Conservation (phyloP, 2,888 invertebrate species). For the Dicroscelio sp. region DNA sequence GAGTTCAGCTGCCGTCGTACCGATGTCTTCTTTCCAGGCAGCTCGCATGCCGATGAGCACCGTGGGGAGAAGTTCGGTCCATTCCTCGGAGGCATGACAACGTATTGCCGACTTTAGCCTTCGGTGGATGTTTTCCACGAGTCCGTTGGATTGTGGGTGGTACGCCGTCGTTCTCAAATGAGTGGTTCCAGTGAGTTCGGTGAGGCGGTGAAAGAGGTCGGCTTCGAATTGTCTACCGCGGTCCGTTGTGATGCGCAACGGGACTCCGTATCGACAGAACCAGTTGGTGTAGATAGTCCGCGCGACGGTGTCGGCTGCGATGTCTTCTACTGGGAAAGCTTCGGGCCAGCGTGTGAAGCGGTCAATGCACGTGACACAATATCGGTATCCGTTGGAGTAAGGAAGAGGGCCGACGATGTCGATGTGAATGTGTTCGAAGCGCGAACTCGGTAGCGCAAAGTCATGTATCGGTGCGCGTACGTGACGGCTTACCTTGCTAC, state of each 20-base stretch:
- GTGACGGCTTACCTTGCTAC: slow-evolving; percentile 88
- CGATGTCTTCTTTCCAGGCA: too few relatives aligned
- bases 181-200: neutral
- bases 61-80: neutral
- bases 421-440: slow-evolving; percentile 89
- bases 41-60: neutral
- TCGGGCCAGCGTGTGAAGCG: slow-evolving; percentile 85
- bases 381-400: slow-evolving; percentile 72
- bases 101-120: neutral
- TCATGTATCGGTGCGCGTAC: too few relatives aligned
- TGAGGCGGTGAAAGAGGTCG: slow-evolving; percentile 72
- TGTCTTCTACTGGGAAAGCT: slow-evolving; percentile 47
- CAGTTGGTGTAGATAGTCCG: slow-evolving; percentile 65
- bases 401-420: slow-evolving; percentile 87
- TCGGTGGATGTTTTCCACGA: neutral
- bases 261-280: slow-evolving; percentile 79
- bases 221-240: slow-evolving; percentile 85
- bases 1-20: too few relatives aligned
- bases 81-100: neutral
- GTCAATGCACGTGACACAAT: slow-evolving; percentile 89
- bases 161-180: neutral
- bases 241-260: slow-evolving; percentile 81
- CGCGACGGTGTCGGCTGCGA: slow-evolving; percentile 80
- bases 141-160: neutral
- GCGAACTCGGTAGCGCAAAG: slow-evolving; percentile 82